Evolutionary conservation across 2,888 invertebrate species (phyloP).

Genomic region (Dimorphilus gyrociliatus): DNA sequence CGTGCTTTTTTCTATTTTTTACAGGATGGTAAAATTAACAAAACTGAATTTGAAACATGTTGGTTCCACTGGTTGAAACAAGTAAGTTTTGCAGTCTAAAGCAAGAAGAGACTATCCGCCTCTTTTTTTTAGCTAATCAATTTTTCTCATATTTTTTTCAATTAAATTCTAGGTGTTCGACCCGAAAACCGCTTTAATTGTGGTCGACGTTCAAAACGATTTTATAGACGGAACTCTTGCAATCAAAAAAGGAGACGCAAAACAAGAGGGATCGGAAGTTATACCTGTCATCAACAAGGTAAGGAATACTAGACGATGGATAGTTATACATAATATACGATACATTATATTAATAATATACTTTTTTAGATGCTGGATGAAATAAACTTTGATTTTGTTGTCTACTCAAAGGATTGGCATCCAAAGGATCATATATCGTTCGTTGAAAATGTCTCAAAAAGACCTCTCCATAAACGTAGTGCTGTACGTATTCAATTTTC

Average conservation of each 20-base stretch:
- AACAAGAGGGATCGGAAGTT: conserved; percentile 47
- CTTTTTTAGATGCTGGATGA: too few relatives aligned
- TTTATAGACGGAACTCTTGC: conserved; percentile 86
- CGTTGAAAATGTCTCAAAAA: conserved; percentile 60
- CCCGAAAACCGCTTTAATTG: conserved; percentile 52
- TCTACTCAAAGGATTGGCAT: conserved; percentile 94
- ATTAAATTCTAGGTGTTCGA: conserved; percentile 14
- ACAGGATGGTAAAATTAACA: too few relatives aligned
- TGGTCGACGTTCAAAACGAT: conserved; percentile 95
- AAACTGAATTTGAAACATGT: too few relatives aligned
- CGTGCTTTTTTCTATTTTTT: too few relatives aligned
- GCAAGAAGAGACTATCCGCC: not conserved
- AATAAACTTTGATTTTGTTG: too few relatives aligned
- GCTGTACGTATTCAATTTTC: too few relatives aligned
- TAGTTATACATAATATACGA: too few relatives aligned
- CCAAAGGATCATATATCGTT: conserved; percentile 89
- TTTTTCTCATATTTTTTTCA: conserved; percentile 1
- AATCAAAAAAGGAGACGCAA: conserved; percentile 77
- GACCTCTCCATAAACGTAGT: too few relatives aligned
- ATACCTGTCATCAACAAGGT: conserved; percentile 75
- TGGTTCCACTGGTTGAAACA: conserved; percentile 21
- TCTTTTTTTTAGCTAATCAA: not conserved
- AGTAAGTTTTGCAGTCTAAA: conserved; percentile 10
- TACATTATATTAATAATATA: too few relatives aligned
- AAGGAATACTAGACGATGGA: too few relatives aligned